Percentiles rank a stretch among this genome's conserved stretches.
Evolutionary conservation across 2,888 invertebrate species (phyloP).

Genomic region (Myopa testacea): DNA sequence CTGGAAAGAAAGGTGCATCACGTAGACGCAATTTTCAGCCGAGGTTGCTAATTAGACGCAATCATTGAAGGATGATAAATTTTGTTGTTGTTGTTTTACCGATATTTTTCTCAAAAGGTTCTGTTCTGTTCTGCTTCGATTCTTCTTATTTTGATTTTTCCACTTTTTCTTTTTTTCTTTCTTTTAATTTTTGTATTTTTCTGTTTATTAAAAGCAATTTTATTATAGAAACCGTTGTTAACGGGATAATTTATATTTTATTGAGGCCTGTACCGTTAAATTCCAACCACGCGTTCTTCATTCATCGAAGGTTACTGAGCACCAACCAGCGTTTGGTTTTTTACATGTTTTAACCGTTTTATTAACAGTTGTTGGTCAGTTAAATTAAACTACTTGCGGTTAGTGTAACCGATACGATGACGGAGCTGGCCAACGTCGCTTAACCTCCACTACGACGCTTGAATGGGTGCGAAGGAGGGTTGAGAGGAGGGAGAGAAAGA

Average conservation of each 20-base stretch:
- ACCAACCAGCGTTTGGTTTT: not conserved
- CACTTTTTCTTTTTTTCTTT: too few relatives aligned
- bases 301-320: not conserved
- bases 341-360: not conserved
- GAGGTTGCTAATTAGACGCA: slow-evolving; percentile 29
- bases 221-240: not conserved
- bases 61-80: slow-evolving; percentile 15
- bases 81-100: not conserved
- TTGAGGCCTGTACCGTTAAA: not conserved
- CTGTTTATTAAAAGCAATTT: too few relatives aligned
- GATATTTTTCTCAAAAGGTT: not conserved
- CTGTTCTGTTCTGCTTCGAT: too few relatives aligned
- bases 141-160: too few relatives aligned
- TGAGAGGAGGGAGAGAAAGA: too few relatives aligned
- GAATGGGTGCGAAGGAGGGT: too few relatives aligned
- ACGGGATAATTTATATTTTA: not conserved
- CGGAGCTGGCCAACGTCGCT: not conserved
- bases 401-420: not conserved
- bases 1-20: slow-evolving; percentile 53
- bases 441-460: not conserved
- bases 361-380: slow-evolving; percentile 19
- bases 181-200: too few relatives aligned
- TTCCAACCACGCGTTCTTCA: not conserved
- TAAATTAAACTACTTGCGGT: slow-evolving; percentile 29
- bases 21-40: slow-evolving; percentile 60